Percentiles rank a stretch among this genome's conserved stretches.
Conservation (phyloP, 2,113 vertebrate species). For the Nannobrachium achirus region DNA sequence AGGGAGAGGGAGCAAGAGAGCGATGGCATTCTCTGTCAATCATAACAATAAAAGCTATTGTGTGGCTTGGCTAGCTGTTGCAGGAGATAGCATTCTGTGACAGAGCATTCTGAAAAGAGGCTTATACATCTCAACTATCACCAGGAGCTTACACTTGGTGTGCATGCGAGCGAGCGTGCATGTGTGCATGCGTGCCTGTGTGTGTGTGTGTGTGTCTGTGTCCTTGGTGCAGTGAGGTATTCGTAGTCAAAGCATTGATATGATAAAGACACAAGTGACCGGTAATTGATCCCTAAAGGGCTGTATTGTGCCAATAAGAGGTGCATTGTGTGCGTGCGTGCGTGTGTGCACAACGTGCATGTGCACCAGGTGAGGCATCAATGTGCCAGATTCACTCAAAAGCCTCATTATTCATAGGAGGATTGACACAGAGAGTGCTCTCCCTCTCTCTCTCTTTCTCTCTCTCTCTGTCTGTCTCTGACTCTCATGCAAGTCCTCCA, state of each 20-base stretch:
- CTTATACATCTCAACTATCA: slow-evolving; percentile 47
- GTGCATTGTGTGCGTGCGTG: slow-evolving; percentile 3
- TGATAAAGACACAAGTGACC: slow-evolving; percentile 61
- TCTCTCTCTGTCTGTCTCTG: neutral
- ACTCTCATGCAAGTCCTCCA: neutral
- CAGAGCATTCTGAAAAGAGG: slow-evolving; percentile 41
- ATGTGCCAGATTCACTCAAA: slow-evolving; percentile 51
- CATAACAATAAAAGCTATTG: slow-evolving; percentile 47
- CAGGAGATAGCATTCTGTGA: slow-evolving; percentile 41
- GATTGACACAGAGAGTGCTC: slow-evolving; percentile 10
- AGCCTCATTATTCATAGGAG: slow-evolving; percentile 46
- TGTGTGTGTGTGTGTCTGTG: neutral
- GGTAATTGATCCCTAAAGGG: slow-evolving; percentile 66
- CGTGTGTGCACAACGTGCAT: neutral
- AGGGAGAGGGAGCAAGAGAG: neutral
- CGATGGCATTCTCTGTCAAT: slow-evolving; percentile 39
- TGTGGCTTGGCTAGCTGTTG: slow-evolving; percentile 42
- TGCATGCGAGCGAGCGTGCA: slow-evolving; percentile 2
- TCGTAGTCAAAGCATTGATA: slow-evolving; percentile 47
- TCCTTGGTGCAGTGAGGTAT: slow-evolving; percentile 29
- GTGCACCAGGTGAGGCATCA: slow-evolving; percentile 41
- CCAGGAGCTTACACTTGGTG: slow-evolving; percentile 9
- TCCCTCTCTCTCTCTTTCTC: neutral
- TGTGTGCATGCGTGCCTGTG: neutral
- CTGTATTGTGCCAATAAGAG: slow-evolving; percentile 47